A percentile compares a stretch with the other conserved stretches of the same genome.
phyloP scores from a whole-genome alignment of 2,113 vertebrate species.

The Epinephelus cyanopodus region DNA sequence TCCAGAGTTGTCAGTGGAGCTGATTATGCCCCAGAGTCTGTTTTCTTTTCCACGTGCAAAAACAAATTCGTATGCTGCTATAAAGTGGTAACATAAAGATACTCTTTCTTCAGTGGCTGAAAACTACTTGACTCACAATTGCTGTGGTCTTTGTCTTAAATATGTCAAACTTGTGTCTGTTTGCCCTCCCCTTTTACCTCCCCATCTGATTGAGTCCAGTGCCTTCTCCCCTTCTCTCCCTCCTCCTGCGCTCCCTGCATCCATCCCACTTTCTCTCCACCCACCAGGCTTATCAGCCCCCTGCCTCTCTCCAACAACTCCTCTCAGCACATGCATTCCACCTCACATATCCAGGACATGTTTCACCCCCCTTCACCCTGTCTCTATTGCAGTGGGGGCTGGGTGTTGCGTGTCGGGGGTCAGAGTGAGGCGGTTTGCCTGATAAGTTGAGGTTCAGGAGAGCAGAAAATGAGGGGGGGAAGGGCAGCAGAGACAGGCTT shows the following conservation, averaged over 20 bases:
- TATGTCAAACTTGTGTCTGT: slow-evolving; percentile 55
- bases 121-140: slow-evolving; percentile 2
- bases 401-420: slow-evolving; percentile 64
- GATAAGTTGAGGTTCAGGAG: slow-evolving; percentile 76
- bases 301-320: slow-evolving; percentile 54
- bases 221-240: slow-evolving; percentile 42
- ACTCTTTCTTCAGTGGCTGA: background rate
- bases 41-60: slow-evolving; percentile 17
- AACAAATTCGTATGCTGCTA: background rate
- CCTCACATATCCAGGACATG: slow-evolving; percentile 65
- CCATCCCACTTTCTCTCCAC: slow-evolving; percentile 69
- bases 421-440: slow-evolving; percentile 43
- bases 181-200: slow-evolving; percentile 32
- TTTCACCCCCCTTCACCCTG: slow-evolving; percentile 36
- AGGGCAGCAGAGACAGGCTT: slow-evolving; percentile 26
- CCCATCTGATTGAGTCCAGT: slow-evolving; percentile 41
- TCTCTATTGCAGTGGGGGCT: slow-evolving; percentile 61
- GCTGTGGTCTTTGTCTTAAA: slow-evolving; percentile 66
- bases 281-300: slow-evolving; percentile 71
- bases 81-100: background rate
- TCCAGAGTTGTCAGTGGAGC: slow-evolving; percentile 50
- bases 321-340: slow-evolving; percentile 65
- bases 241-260: slow-evolving; percentile 49
- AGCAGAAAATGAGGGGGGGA: slow-evolving; percentile 55
- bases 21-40: slow-evolving; percentile 18